Base-by-base conservation (phyloP, 2,797 vertebrate species). In the Enteromius paludinosus region DNA sequence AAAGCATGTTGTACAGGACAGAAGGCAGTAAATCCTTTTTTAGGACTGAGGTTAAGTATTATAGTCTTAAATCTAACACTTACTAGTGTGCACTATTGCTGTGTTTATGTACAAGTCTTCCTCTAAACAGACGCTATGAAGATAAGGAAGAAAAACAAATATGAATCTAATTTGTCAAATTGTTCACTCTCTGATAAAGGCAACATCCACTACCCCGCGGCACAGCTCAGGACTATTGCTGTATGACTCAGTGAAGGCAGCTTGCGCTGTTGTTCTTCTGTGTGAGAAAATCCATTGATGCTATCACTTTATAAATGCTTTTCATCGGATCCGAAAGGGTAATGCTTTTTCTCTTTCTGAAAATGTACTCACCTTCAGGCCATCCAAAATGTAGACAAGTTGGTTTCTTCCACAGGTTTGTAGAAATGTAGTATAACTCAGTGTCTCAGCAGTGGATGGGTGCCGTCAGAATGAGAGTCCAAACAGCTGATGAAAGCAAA, bases 161-260 rank as follows among this genome's bases (percentile, higher is more conserved):
- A 59, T 25, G 11, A 41, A 59, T 75, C 33, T 59, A 38, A 75
- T 74, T 59, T 59, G 33, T 74, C 23, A 38, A 74, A 74, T 25
- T 15, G 52, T 25, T 59, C 33, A 25, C 72, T 75, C 52, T 25
- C n/a, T 59, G 33, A 25, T 75, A 41, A 59, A 75, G n/a, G n/a
- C n/a, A 75, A 59, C 52, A 59, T 41, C n/a, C 3, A n/a, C 52
- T 59, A n/a, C 72, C 72, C 52, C 3, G 18, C 59, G 72, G 72
- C n/a, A 41, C 33, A 56, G 52, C 52, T 59, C 33, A 59, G 7
- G 52, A 25, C 3, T 38, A 52, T 38, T 56, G 20, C 49, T 54
- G 54, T 56, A 23, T 56, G 20, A 73, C 30, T 11, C 69, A 52
- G 45, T 52, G 2, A 0, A 49, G 25, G 28, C 52, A 11, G 17